Evolutionary conservation across 2,113 vertebrate genomes (phyloP).

Genomic region (Chloropsis cyanopogon): DNA sequence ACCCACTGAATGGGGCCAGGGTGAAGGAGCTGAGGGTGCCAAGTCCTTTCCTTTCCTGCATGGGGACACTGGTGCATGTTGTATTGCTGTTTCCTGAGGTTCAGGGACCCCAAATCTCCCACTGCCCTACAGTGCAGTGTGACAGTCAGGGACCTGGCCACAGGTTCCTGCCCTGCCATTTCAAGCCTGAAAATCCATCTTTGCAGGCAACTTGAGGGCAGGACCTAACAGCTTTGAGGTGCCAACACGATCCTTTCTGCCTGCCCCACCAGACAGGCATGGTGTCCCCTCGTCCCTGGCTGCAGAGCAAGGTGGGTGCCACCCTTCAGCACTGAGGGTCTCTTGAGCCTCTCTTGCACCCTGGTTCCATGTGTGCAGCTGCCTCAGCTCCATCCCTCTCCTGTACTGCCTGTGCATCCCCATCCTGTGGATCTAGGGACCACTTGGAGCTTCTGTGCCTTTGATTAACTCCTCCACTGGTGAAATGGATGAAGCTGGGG

Average conservation of each 20-base stretch:
- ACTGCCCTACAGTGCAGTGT: not conserved
- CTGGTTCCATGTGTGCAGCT: not conserved
- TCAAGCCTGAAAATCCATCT: not conserved
- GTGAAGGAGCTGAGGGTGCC: not conserved
- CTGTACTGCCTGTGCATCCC: not conserved
- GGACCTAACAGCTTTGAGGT: not conserved
- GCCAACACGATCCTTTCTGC: not conserved
- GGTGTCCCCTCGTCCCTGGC: not conserved
- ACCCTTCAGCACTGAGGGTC: not conserved
- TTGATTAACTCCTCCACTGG: not conserved
- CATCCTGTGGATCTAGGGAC: not conserved
- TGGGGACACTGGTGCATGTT: not conserved
- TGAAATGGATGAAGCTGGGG: not conserved
- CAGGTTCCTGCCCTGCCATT: not conserved
- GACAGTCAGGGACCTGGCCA: not conserved
- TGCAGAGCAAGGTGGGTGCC: not conserved
- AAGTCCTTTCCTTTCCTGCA: not conserved
- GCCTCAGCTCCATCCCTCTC: not conserved
- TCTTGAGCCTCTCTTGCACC: accelerated
- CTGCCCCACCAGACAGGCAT: not conserved
- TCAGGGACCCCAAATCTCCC: not conserved
- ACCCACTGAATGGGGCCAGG: accelerated
- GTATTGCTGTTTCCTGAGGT: not conserved
- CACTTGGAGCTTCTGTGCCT: not conserved
- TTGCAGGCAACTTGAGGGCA: not conserved